Evolutionary conservation across 2,888 invertebrate species (phyloP), one percentile per base, ranked within the genome.

Genomic region (Lasioglossum pauxillum): DNA sequence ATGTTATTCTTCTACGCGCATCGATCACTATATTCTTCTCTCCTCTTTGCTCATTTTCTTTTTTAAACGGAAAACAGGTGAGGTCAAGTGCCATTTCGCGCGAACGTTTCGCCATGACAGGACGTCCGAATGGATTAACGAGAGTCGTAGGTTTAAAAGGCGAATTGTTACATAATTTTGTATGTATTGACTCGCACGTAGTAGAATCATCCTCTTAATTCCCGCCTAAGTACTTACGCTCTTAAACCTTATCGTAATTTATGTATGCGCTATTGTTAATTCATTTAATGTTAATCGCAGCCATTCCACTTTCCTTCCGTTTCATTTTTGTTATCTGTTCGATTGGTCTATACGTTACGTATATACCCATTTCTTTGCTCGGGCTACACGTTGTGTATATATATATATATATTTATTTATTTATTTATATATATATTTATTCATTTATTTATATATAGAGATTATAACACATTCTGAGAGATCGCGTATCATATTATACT

Each of bases 81-180:
- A 74, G 76, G 83, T 79, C 84, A 75, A 78, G 72, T 80, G 81
- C 14, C 78, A 38, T 76, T 71, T 69, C 31, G 31, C 67, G 44
- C 19, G n/a, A 83, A 84, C 78, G 23, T 75, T 75, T 71, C 44
- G 16, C 31, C 23, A 31, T 84, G 81, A 80, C 92, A 93, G 92
- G 92, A 94, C 93, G 92, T 94, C 94, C 94, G 94, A 94, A 94
- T 94, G 94, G 90, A 94, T 94, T 91, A 93, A 94, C 94, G 92
- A 91, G 91, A 91, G 90, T 90, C 92, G 91, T 92, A 90, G 91
- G 87, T 92, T 71, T 91, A 91, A 90, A 91, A 93, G 90, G 91
- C 92, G 90, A 91, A 92, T 91, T 92, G 90, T 94, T 82, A 90
- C 87, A 90, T 90, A 91, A 87, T 89, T 90, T 88, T 90, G 85